A percentile compares a stretch with the other conserved stretches of the same genome.
Conservation (phyloP, 2,797 vertebrate genomes). For the Gymnothorax javanicus region DNA sequence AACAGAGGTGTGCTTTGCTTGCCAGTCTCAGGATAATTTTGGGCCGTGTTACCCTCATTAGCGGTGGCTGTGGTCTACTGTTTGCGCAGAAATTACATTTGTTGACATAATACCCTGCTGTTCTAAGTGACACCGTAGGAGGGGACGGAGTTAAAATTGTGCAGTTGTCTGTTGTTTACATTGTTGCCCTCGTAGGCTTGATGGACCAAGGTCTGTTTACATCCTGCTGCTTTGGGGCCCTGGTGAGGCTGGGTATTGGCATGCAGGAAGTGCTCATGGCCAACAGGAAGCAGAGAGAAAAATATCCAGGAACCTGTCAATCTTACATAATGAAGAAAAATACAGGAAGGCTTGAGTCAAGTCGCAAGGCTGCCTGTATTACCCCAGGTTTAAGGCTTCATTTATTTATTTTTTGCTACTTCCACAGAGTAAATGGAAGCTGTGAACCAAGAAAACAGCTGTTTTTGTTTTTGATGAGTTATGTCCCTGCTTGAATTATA, state of each 20-base stretch:
- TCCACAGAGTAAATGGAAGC: background rate
- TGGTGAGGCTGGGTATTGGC: background rate
- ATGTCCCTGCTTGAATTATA: background rate
- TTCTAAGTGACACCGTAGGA: background rate
- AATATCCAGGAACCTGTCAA: background rate
- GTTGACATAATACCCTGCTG: background rate
- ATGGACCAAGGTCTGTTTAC: background rate
- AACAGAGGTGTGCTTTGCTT: background rate
- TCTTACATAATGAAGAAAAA: background rate
- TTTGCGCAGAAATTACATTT: background rate
- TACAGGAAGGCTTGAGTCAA: background rate
- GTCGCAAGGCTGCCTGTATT: background rate
- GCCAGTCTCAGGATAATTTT: background rate
- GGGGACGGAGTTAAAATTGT: background rate
- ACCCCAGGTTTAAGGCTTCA: background rate
- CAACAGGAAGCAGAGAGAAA: background rate
- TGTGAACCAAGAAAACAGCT: too few relatives aligned
- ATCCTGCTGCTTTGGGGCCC: background rate
- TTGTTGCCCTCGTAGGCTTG: background rate
- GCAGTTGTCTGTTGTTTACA: background rate
- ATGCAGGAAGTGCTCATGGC: slow-evolving; percentile 5
- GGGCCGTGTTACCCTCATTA: background rate
- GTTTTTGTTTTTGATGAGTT: background rate
- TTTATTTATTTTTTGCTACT: background rate
- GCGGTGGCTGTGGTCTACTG: background rate